Percentiles rank a stretch among this genome's conserved stretches.
Evolutionary conservation across 2,888 invertebrate species (phyloP).

Genomic region (Scaeva pyrastri): DNA sequence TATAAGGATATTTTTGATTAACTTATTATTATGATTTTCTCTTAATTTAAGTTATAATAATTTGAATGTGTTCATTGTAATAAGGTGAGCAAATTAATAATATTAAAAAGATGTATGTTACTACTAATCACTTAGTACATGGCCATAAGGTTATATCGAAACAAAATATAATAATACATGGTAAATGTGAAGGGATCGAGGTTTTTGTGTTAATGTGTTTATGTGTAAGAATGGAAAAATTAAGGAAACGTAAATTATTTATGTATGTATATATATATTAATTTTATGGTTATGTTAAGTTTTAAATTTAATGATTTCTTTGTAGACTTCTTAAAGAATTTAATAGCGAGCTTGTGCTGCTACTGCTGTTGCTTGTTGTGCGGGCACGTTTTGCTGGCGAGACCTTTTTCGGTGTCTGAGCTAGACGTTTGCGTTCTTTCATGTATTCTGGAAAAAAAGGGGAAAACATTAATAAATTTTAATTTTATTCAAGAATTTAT

Average conservation of each 20-base stretch:
- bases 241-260: constrained; percentile 49
- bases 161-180: constrained; percentile 19
- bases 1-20: constrained; percentile 13
- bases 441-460: constrained; percentile 82
- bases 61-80: constrained; percentile 45
- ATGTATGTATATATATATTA: constrained; percentile 25
- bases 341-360: constrained; percentile 72
- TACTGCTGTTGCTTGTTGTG: constrained; percentile 78
- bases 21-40: constrained; percentile 1
- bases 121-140: constrained; percentile 70
- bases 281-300: constrained; percentile 15
- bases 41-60: constrained; percentile 12
- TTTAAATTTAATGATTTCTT: constrained; percentile 62
- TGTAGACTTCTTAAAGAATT: constrained; percentile 77
- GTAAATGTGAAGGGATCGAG: constrained; percentile 5
- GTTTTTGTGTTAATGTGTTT: constrained; percentile 12
- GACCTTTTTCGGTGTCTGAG: constrained; percentile 83
- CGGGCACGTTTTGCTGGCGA: constrained; percentile 83
- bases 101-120: constrained; percentile 17
- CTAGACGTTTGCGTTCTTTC: constrained; percentile 84
- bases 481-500: constrained; percentile 12
- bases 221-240: constrained; percentile 9
- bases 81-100: constrained; percentile 42
- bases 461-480: constrained; percentile 49
- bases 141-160: constrained; percentile 52